Base-by-base conservation (phyloP, 2,888 invertebrate species). In the Caenorhabditis wallacei region DNA sequence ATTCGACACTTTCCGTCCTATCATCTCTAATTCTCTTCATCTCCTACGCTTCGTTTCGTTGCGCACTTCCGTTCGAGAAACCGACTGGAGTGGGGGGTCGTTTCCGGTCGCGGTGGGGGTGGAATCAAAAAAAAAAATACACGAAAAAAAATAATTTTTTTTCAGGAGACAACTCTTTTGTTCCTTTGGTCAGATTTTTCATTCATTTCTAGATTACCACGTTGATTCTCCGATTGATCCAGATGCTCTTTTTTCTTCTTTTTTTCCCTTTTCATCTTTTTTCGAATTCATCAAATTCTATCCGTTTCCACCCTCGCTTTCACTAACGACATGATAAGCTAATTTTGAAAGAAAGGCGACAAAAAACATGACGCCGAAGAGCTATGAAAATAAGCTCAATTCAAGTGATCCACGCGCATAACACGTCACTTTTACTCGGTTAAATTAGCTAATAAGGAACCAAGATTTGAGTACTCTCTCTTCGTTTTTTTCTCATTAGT, bases 311-410 rank as follows among this genome's bases (percentile, higher is more conserved):
- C 68, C 64, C 71, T 53, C 69, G 54, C 64, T 51, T 61, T 53
- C 40, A 35, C 59, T 72, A 72, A 72, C 72, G 53, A 76, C 59
- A 68, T 68, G 76, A 61, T 76, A 69, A 69, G 76, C 76, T 61
- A 68, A 68, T 76, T 76, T 48, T 16, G 57, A 43, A 53, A 40
- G 37, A 54, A 72, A 71, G 72, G 63, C 72, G 72, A 63, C 76
- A 76, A 68, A 68, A 76, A 76, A 69, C 69, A 76, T 68, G 70
- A 69, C 61, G 78, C 66, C 64, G 63, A 56, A 57, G 54, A 63
- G 74, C 63, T 46, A 46, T 74, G 64, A 30, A 75, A 75, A 75
- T 75, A 66, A 75, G 75, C 75, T 75, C 75, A 75, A 75, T 75
- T 66, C 48, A 53, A 53, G 20, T 18, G 53, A 61, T 53, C 53